Percentiles rank a stretch among this genome's conserved stretches.
phyloP scores from a whole-genome alignment of 2,888 invertebrate species.

The Seira musarum region DNA sequence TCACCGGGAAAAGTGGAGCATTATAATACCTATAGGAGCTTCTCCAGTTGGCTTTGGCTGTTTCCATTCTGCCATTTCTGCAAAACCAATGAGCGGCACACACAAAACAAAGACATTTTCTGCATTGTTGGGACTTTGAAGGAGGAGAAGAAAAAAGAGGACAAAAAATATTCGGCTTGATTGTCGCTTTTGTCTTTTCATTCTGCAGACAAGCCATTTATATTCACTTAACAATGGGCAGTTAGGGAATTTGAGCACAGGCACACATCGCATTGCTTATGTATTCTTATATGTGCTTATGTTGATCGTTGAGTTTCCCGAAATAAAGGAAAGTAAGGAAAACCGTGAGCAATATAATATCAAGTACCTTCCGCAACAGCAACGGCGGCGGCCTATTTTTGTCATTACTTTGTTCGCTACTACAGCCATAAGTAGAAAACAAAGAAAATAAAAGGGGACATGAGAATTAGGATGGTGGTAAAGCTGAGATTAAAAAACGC shows the following conservation, averaged over 20 bases:
- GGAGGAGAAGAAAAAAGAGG: slow-evolving; percentile 20
- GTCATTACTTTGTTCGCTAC: too few species aligned
- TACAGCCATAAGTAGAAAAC: not conserved
- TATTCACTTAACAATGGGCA: slow-evolving; percentile 57
- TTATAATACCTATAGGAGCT: not conserved
- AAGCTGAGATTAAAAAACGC: slow-evolving; percentile 50
- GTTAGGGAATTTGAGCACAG: slow-evolving; percentile 44
- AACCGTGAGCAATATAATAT: not conserved
- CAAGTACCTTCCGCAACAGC: too few species aligned
- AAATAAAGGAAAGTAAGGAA: not conserved
- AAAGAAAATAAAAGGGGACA: slow-evolving; percentile 2
- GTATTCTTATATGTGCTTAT: slow-evolving; percentile 25
- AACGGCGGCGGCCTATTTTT: too few species aligned
- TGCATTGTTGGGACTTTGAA: not conserved
- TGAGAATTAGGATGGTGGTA: slow-evolving; percentile 2
- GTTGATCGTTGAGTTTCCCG: not conserved
- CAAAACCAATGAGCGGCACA: slow-evolving; percentile 12
- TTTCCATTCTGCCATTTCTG: not conserved
- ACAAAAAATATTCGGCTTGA: slow-evolving; percentile 43
- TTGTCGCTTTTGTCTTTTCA: slow-evolving; percentile 57
- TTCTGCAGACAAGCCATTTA: slow-evolving; percentile 51
- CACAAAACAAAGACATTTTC: not conserved
- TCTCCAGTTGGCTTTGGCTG: not conserved
- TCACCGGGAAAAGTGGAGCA: slow-evolving; percentile 30
- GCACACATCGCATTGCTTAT: slow-evolving; percentile 36